A percentile compares a stretch with the other conserved stretches of the same genome.
phyloP scores from a whole-genome alignment of 1,140 invertebrate species.

The Drosophila elegans region DNA sequence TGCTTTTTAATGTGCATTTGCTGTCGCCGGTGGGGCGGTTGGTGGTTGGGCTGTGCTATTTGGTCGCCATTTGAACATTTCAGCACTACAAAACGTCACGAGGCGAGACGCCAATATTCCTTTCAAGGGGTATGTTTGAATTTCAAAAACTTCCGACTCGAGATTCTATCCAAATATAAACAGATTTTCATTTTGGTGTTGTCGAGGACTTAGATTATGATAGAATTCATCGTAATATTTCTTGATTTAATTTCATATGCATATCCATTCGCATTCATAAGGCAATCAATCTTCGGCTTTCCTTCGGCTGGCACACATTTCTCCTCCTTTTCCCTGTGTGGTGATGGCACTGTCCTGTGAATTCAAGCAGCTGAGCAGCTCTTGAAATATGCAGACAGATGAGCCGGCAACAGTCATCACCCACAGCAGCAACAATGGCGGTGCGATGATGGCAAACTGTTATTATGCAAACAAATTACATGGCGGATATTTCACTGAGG shows the following conservation, averaged over 20 bases:
- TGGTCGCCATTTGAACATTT: slow-evolving; percentile 62
- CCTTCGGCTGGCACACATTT: slow-evolving; percentile 4
- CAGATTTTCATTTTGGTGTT: slow-evolving; percentile 7
- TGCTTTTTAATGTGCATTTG: slow-evolving; percentile 80
- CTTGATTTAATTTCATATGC: slow-evolving; percentile 47
- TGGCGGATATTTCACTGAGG: slow-evolving; percentile 53
- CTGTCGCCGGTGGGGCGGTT: slow-evolving; percentile 23
- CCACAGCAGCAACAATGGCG: slow-evolving; percentile 41
- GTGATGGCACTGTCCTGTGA: slow-evolving; percentile 55
- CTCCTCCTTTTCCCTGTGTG: slow-evolving; percentile 10
- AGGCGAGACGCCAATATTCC: slow-evolving; percentile 35
- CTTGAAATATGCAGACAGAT: slow-evolving; percentile 69
- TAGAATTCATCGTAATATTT: slow-evolving; percentile 18
- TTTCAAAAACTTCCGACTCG: slow-evolving; percentile 2
- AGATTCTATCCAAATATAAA: slow-evolving; percentile 2
- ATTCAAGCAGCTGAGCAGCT: slow-evolving; percentile 75
- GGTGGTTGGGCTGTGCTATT: not conserved
- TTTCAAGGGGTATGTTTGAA: slow-evolving; percentile 5
- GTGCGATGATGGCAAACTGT: slow-evolving; percentile 64
- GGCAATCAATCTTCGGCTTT: slow-evolving; percentile 44
- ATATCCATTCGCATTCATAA: slow-evolving; percentile 52
- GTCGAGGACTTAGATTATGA: slow-evolving; percentile 1
- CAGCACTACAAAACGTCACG: slow-evolving; percentile 64
- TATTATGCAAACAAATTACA: slow-evolving; percentile 83
- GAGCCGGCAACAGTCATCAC: slow-evolving; percentile 49